phyloP scores from a whole-genome alignment of 2,888 invertebrate genomes.

The Xanthorhoe spadicearia region DNA sequence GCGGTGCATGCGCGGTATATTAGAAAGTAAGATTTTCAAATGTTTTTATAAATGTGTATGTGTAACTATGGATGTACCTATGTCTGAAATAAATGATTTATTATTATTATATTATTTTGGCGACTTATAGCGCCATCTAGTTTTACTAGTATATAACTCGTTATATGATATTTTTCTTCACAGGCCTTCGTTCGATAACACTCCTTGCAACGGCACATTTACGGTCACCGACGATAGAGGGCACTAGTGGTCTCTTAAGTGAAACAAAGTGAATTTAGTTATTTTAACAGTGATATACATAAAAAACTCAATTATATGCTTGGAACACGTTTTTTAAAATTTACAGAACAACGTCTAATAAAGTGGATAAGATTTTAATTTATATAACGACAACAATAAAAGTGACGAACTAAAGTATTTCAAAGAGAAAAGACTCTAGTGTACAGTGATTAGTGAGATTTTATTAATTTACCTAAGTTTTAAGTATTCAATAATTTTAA shows the following conservation, averaged over 20 bases:
- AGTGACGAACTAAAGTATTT: slow-evolving; percentile 1
- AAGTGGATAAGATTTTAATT: too few relatives aligned
- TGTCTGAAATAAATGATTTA: too few relatives aligned
- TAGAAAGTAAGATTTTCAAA: too few relatives aligned
- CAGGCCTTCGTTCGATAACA: slow-evolving; percentile 64
- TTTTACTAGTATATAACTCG: background rate
- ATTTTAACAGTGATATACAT: background rate
- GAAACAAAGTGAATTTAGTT: background rate
- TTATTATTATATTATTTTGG: background rate
- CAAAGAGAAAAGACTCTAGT: slow-evolving; percentile 19
- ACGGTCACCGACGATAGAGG: slow-evolving; percentile 74
- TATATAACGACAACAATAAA: background rate
- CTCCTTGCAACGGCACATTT: slow-evolving; percentile 74
- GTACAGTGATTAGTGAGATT: slow-evolving; percentile 55
- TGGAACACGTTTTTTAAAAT: too few relatives aligned
- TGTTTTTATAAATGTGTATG: too few relatives aligned
- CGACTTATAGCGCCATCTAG: slow-evolving; percentile 51
- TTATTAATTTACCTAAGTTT: slow-evolving; percentile 10
- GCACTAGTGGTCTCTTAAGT: slow-evolving; percentile 53
- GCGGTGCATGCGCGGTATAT: too few relatives aligned
- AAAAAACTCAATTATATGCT: background rate
- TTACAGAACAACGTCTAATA: too few relatives aligned
- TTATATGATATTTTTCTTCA: slow-evolving; percentile 35
- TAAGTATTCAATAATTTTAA: slow-evolving; percentile 15
- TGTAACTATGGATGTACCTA: too few relatives aligned